Base-by-base conservation (phyloP, 2,797 vertebrate genomes). In the Spinus pinus region DNA sequence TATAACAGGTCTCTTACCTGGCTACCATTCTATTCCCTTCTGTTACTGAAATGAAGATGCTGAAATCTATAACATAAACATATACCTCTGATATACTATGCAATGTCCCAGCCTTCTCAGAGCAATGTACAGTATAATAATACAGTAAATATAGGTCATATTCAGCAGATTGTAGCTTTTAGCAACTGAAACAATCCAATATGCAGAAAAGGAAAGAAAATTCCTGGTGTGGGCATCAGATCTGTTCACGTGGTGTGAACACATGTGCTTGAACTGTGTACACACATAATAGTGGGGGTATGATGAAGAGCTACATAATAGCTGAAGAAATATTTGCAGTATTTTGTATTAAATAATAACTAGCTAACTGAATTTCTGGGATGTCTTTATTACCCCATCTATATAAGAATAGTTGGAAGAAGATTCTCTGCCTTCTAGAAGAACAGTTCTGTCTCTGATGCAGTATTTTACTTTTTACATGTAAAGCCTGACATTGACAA, bases 141-240 rank as follows among this genome's bases (percentile, higher is more conserved):
- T 53, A 39, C 37, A 64, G 44, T 81, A 88, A 92, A 93, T 93
- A 79, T 81, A 74, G 89, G 79, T 88, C 39, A 82, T 74, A 54
- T 84, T 87, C 72, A 74, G 60, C 33, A 82, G 50, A 86, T 80
- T 72, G 77, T 71, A 75, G 16, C 60, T 91, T 89, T 88, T 72
- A 87, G 67, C 54, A 84, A 84, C 28, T 91, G n/a, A 50, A 93
- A 79, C 23, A 71, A 78, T 82, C 54, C 47, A 54, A 30, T 56
- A 73, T 0, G 4, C 47, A 87, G 56, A 87, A 90, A 60, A 86
- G 41, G 70, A 77, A 90, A 50, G 41, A 50, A 81, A 88, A 93
- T 81, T 81, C 66, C 46, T n/a, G 30, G 15, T 39, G 73, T 60
- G 57, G 33, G 53, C 24, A 82, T 74, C 49, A 37, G 49, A 42